Percentiles rank a stretch among this genome's conserved stretches.
Evolutionary conservation across 2,797 vertebrate species (phyloP).

Genomic region (Halcyon smyrnensis): DNA sequence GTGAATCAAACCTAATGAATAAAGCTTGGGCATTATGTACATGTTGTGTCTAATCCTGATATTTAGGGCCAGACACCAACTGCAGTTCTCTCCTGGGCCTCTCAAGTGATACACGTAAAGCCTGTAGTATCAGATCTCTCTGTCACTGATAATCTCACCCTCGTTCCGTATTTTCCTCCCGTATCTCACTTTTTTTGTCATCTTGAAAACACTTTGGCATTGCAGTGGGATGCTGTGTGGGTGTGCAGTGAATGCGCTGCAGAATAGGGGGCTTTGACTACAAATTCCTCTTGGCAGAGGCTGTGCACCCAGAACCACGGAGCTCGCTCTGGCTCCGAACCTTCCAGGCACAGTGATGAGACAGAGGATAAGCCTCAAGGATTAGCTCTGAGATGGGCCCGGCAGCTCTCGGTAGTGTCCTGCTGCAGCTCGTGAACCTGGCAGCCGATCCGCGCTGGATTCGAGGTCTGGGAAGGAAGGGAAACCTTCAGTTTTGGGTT

Average conservation of each 20-base stretch:
- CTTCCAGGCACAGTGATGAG: not conserved
- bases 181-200: not conserved
- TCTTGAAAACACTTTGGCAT: not conserved
- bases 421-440: not conserved
- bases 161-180: accelerated
- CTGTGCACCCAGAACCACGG: not conserved
- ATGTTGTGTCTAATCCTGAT: not conserved
- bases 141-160: not conserved
- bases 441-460: not conserved
- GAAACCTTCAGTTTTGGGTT: not conserved
- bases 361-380: accelerated
- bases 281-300: not conserved
- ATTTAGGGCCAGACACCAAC: not conserved
- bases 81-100: not conserved
- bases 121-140: not conserved
- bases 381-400: not conserved
- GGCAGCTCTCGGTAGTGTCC: not conserved
- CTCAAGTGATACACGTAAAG: accelerated
- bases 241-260: not conserved
- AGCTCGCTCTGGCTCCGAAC: not conserved
- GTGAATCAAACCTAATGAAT: not conserved
- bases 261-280: not conserved
- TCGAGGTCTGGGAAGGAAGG: not conserved
- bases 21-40: not conserved
- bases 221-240: not conserved